A percentile compares a stretch with the other conserved stretches of the same genome.
These are phyloP conservation scores for Rhingia rostrata DNA, from an alignment of 2,888 invertebrate species.

Conservation along the genomic window DNA sequence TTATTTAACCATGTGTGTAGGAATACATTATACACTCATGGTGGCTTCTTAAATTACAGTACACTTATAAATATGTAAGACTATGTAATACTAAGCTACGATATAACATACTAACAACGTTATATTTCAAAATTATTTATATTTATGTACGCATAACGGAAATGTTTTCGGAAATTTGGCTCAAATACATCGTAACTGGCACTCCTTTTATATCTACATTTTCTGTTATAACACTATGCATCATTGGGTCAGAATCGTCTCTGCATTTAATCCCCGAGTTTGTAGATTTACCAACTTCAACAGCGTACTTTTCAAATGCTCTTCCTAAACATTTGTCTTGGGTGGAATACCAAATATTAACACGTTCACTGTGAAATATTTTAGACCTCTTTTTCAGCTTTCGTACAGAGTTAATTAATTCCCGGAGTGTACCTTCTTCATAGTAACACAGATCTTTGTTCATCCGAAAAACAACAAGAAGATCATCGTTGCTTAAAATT, in stretches of 20 bases:
- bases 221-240: background rate
- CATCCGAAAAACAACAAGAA: conserved; percentile 92
- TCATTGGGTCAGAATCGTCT: background rate
- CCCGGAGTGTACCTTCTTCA: conserved; percentile 95
- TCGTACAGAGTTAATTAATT: conserved; percentile 96
- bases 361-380: conserved; percentile 93
- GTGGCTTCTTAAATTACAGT: too few relatives aligned
- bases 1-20: too few relatives aligned
- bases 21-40: too few relatives aligned
- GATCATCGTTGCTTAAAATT: conserved; percentile 6
- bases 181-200: conserved; percentile 34
- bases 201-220: conserved; percentile 25
- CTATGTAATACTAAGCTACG: too few relatives aligned
- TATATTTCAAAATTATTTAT: too few relatives aligned
- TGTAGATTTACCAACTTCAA: conserved; percentile 5
- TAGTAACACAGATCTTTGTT: conserved; percentile 85
- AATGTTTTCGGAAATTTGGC: background rate
- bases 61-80: too few relatives aligned
- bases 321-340: conserved; percentile 17
- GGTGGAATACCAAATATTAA: conserved; percentile 87
- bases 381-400: conserved; percentile 95
- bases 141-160: background rate
- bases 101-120: too few relatives aligned
- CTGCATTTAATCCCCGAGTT: conserved; percentile 22
- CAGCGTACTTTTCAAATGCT: conserved; percentile 31